phyloP scores from a whole-genome alignment of 2,888 invertebrate genomes.

The Dolomedes plantarius region DNA sequence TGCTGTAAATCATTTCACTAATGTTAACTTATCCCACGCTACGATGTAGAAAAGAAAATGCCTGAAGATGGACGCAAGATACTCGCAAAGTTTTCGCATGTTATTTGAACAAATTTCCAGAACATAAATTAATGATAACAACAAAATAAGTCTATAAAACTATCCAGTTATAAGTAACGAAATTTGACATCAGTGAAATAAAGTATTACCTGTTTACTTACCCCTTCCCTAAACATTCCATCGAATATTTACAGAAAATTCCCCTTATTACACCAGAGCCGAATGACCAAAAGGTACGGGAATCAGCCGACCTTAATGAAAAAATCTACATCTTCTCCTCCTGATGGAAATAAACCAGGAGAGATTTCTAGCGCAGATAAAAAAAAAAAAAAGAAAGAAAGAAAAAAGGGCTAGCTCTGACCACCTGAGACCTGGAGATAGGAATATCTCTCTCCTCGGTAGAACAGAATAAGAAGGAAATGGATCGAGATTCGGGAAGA shows the following conservation, averaged over 20 bases:
- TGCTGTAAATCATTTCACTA: too few relatives aligned
- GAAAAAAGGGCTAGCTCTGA: neutral
- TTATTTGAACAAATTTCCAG: too few relatives aligned
- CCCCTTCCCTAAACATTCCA: too few relatives aligned
- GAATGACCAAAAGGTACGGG: neutral
- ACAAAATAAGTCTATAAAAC: too few relatives aligned
- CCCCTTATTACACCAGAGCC: neutral
- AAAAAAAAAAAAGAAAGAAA: neutral
- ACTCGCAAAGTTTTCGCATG: too few relatives aligned
- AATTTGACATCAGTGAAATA: too few relatives aligned
- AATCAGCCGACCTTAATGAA: slow-evolving; percentile 8
- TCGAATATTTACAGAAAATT: neutral
- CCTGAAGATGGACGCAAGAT: too few relatives aligned
- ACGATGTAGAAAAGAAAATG: too few relatives aligned
- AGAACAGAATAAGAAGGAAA: neutral
- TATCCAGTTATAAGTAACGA: too few relatives aligned
- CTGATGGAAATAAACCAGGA: neutral
- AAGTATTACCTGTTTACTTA: too few relatives aligned
- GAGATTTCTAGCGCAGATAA: slow-evolving; percentile 3
- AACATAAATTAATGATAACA: too few relatives aligned
- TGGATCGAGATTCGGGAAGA: neutral
- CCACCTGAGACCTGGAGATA: slow-evolving; percentile 10
- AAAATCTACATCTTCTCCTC: slow-evolving; percentile 6
- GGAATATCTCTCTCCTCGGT: neutral
- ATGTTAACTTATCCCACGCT: too few relatives aligned